A percentile compares a stretch with the other conserved stretches of the same genome.
Evolutionary conservation across 2,113 vertebrate species (phyloP).

Genomic region (Centropus unirufus): DNA sequence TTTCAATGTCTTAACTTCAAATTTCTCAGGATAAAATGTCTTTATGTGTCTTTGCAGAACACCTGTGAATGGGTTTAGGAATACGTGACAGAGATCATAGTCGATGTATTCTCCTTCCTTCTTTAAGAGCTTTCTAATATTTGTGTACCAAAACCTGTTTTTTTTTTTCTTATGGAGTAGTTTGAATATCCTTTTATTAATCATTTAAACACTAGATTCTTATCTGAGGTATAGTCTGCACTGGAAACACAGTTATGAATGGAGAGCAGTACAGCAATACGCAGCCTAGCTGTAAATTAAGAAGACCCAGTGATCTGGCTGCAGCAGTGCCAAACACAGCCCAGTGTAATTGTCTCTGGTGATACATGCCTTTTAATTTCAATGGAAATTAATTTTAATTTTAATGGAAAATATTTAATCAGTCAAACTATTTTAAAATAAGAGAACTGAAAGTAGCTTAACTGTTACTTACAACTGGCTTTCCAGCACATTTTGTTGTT

Average conservation of each 20-base stretch:
- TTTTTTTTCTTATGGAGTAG: background rate
- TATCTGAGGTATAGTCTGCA: background rate
- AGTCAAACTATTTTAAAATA: background rate
- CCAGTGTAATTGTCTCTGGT: background rate
- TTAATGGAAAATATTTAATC: background rate
- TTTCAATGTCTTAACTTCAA: background rate
- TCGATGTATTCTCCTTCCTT: background rate
- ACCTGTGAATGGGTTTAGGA: background rate
- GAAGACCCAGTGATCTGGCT: background rate
- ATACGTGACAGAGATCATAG: background rate
- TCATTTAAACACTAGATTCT: background rate
- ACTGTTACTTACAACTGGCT: background rate
- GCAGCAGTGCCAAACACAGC: background rate
- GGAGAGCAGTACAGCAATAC: background rate
- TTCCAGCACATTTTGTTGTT: background rate
- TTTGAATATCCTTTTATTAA: background rate
- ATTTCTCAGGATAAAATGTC: background rate
- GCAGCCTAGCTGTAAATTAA: background rate
- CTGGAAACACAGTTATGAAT: background rate
- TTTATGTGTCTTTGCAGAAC: background rate
- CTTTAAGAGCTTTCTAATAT: background rate
- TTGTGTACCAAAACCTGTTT: background rate
- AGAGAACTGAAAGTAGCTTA: background rate
- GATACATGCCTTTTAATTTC: background rate
- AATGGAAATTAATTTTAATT: slow-evolving; percentile 3